phyloP scores from a whole-genome alignment of 1,140 invertebrate species.

The Gonioctena quinquepunctata region DNA sequence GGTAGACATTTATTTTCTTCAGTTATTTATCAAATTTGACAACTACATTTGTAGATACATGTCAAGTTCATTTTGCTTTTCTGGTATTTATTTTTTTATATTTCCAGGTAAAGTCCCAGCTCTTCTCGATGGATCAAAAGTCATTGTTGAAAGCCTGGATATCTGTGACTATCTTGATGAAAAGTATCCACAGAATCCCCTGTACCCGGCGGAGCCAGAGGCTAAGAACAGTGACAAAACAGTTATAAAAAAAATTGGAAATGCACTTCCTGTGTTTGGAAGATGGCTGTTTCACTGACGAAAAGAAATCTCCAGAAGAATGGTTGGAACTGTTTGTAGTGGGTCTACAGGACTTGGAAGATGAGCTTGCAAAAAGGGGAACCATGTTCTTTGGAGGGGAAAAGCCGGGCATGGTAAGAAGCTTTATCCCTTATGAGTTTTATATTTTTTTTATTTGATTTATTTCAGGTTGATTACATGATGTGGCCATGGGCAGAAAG shows the following conservation, averaged over 20 bases:
- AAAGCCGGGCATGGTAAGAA: constrained; percentile 74
- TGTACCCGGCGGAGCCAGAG: constrained; percentile 75
- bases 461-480: constrained; percentile 84
- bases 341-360: constrained; percentile 69
- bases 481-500: constrained; percentile 89
- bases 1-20: too few relatives aligned
- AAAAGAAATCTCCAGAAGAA: constrained; percentile 39
- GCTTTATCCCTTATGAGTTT: too few relatives aligned
- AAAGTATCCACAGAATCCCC: constrained; percentile 68
- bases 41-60: too few relatives aligned
- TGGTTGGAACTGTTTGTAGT: constrained; percentile 50
- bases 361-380: constrained; percentile 65
- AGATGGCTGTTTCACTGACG: constrained; percentile 39
- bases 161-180: constrained; percentile 87
- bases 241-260: constrained; percentile 70
- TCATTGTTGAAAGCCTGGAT: constrained; percentile 80
- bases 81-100: too few relatives aligned
- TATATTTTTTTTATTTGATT: too few relatives aligned
- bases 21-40: too few relatives aligned
- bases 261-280: constrained; percentile 35
- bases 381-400: constrained; percentile 70
- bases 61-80: too few relatives aligned
- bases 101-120: constrained; percentile 83
- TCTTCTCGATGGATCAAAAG: constrained; percentile 64
- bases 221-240: constrained; percentile 77